Evolutionary conservation across 2,888 invertebrate genomes (phyloP).

Genomic region (Mellilla xanthometata): DNA sequence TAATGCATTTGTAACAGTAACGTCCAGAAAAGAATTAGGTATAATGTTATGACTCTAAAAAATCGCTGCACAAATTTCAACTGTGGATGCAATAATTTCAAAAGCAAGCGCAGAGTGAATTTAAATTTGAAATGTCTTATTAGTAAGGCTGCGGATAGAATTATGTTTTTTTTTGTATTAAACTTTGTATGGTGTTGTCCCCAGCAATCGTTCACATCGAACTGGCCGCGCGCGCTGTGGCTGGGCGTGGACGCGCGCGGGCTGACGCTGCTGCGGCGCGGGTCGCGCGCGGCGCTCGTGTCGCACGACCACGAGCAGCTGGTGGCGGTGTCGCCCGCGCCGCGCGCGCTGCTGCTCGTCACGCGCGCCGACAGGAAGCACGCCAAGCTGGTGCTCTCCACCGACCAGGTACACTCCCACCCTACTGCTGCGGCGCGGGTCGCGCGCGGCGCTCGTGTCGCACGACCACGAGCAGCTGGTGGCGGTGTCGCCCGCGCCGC

Average conservation of each 20-base stretch:
- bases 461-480: constrained; percentile 95
- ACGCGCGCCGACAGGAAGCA: constrained; percentile 95
- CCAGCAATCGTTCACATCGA: constrained; percentile 96
- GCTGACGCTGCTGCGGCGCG: constrained; percentile 93
- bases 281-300: constrained; percentile 93
- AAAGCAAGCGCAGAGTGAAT: too few species aligned
- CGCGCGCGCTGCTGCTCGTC: constrained; percentile 96
- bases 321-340: constrained; percentile 94
- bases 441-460: constrained; percentile 93
- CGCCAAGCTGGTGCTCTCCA: constrained; percentile 96
- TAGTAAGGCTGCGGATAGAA: too few species aligned
- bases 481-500: constrained; percentile 95
- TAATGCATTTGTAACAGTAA: too few species aligned
- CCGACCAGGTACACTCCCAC: constrained; percentile 87
- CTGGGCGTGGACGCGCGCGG: constrained; percentile 96
- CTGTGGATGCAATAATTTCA: too few species aligned
- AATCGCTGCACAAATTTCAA: too few species aligned
- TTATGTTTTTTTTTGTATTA: too few species aligned
- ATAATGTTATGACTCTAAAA: too few species aligned
- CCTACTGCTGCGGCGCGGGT: constrained; percentile 93
- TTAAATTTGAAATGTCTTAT: too few species aligned
- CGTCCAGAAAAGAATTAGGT: too few species aligned
- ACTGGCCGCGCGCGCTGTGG: constrained; percentile 97
- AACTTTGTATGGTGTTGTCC: too few species aligned
- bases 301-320: constrained; percentile 96